These are phyloP conservation scores for Ischnus inquisitorius DNA, from an alignment of 2,888 invertebrate species.

Conservation along the genomic window DNA sequence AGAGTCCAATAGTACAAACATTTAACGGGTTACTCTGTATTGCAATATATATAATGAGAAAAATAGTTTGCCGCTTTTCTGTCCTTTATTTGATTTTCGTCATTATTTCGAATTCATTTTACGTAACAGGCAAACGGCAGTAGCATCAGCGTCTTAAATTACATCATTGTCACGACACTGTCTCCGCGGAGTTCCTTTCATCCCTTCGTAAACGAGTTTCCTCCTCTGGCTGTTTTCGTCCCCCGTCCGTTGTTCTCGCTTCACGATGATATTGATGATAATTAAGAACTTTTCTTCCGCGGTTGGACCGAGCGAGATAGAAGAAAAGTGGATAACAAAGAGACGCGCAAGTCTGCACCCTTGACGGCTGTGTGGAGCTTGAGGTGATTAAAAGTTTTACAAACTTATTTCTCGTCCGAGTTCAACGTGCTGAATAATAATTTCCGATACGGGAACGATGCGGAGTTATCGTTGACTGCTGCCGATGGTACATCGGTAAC, in stretches of 20 bases:
- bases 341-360: neutral
- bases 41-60: neutral
- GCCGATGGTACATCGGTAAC: slow-evolving; percentile 8
- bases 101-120: slow-evolving; percentile 46
- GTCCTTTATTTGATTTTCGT: slow-evolving; percentile 26
- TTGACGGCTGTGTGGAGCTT: slow-evolving; percentile 36
- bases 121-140: slow-evolving; percentile 13
- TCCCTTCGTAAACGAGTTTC: slow-evolving; percentile 4
- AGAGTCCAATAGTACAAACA: neutral
- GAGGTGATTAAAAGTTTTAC: slow-evolving; percentile 66
- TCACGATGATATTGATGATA: slow-evolving; percentile 56
- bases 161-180: slow-evolving; percentile 18
- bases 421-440: slow-evolving; percentile 65
- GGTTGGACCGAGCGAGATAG: neutral
- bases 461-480: slow-evolving; percentile 38
- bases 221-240: neutral
- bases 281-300: slow-evolving; percentile 34
- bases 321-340: neutral
- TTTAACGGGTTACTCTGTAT: slow-evolving; percentile 10
- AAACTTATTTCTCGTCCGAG: slow-evolving; percentile 67
- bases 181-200: neutral
- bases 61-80: slow-evolving; percentile 8
- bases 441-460: slow-evolving; percentile 66
- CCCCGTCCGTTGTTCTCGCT: slow-evolving; percentile 1
- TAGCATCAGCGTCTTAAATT: slow-evolving; percentile 31